Conservation (phyloP, 2,113 vertebrate genomes). For the Sinocyclocheilus rhinocerous region DNA sequence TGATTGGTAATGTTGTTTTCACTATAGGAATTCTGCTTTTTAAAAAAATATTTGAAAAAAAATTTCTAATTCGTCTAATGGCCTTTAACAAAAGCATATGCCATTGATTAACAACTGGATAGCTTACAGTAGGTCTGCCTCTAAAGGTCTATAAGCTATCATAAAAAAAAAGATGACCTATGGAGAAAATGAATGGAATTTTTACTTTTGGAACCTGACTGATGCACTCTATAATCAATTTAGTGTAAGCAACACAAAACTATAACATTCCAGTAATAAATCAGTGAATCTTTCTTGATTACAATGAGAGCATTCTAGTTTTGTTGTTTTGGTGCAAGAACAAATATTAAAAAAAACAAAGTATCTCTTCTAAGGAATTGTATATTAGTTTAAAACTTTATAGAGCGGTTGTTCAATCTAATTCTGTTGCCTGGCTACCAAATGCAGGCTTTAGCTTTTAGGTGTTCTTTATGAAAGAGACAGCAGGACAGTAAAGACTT, state of each 20-base stretch:
- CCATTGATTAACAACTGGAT: not conserved
- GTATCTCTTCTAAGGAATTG: not conserved
- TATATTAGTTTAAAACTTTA: not conserved
- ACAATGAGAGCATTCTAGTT: not conserved
- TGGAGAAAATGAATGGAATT: not conserved
- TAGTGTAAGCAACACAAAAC: not conserved
- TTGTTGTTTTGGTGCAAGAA: not conserved
- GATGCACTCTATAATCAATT: not conserved
- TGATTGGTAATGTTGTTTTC: not conserved
- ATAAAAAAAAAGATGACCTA: not conserved
- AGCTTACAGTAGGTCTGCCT: not conserved
- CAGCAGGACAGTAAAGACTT: conserved; percentile 36
- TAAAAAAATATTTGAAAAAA: no score
- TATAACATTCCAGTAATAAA: not conserved
- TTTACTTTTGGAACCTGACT: not conserved
- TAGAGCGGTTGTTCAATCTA: not conserved
- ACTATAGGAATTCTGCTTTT: not conserved
- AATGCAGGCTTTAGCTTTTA: not conserved
- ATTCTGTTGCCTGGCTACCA: not conserved
- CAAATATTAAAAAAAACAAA: not conserved
- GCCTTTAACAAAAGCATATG: not conserved
- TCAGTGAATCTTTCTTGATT: not conserved
- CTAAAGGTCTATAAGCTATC: not conserved
- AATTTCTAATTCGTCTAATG: not conserved
- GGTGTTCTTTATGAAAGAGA: conserved; percentile 13